A percentile compares a stretch with the other conserved stretches of the same genome.
phyloP scores from a whole-genome alignment of 2,113 vertebrate species.

The Pachypanchax playfairii region DNA sequence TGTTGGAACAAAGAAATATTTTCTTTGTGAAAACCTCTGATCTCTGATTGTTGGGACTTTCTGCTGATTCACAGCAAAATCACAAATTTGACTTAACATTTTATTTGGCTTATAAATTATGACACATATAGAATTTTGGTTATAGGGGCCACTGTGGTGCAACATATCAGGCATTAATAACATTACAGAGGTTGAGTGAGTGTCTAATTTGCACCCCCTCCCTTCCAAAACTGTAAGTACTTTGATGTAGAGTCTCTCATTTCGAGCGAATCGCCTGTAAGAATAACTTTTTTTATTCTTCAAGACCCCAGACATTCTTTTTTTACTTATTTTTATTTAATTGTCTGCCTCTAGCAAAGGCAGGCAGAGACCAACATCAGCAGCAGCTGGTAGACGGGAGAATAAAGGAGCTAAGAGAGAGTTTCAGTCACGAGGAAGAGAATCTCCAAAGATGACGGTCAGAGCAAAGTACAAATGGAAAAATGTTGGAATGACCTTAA shows the following conservation, averaged over 20 bases:
- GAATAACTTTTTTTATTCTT: slow-evolving; percentile 1
- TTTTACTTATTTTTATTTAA: slow-evolving; percentile 1
- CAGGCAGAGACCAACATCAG: slow-evolving; percentile 18
- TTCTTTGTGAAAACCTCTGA: no score
- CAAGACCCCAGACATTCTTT: slow-evolving; percentile 4
- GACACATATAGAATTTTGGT: no score
- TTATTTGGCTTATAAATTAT: no score
- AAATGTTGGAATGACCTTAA: slow-evolving; percentile 24
- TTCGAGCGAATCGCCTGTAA: slow-evolving; percentile 15
- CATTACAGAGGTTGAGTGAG: slow-evolving; percentile 25
- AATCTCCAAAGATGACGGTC: slow-evolving; percentile 1
- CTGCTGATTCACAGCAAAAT: no score
- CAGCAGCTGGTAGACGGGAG: slow-evolving; percentile 9
- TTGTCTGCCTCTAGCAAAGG: slow-evolving; percentile 16
- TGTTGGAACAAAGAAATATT: no score
- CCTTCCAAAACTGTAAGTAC: slow-evolving; percentile 10
- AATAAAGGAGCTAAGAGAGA: slow-evolving; percentile 4
- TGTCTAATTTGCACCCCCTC: slow-evolving; percentile 17
- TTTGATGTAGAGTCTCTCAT: slow-evolving; percentile 32
- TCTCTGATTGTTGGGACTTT: no score
- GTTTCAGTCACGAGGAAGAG: slow-evolving; percentile 4
- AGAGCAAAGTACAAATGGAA: neutral
- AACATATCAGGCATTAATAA: slow-evolving; percentile 28
- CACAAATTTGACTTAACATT: no score
- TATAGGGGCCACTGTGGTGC: no score